phyloP scores from a whole-genome alignment of 2,888 invertebrate species.

The Drosophila paranaensis region DNA sequence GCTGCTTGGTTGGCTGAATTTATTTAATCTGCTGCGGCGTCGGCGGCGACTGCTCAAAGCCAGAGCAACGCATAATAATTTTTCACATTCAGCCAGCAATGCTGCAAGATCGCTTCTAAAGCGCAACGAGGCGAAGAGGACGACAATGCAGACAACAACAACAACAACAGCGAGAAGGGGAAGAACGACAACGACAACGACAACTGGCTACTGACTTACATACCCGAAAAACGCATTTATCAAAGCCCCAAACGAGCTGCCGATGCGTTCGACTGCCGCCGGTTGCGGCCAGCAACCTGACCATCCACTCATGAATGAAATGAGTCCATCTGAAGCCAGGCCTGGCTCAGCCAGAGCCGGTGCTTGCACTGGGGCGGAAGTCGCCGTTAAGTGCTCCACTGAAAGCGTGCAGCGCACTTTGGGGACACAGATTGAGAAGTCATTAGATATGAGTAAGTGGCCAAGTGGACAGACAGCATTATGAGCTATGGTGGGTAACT shows the following conservation, averaged over 20 bases:
- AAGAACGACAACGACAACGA: constrained; percentile 39
- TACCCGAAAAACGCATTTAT: constrained; percentile 81
- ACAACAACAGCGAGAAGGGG: constrained; percentile 10
- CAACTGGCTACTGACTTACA: constrained; percentile 79
- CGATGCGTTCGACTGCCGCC: constrained; percentile 18
- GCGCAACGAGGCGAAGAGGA: constrained; percentile 13
- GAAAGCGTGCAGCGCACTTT: constrained; percentile 54
- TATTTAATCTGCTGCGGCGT: constrained; percentile 79
- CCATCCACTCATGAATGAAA: constrained; percentile 66
- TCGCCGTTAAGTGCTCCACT: constrained; percentile 49
- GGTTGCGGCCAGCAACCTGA: constrained; percentile 19
- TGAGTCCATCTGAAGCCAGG: constrained; percentile 21
- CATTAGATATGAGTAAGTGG: constrained; percentile 71
- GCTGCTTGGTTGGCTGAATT: constrained; percentile 60
- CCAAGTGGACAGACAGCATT: constrained; percentile 54
- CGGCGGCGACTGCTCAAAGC: constrained; percentile 79
- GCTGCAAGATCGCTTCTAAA: constrained; percentile 41
- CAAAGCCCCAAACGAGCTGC: constrained; percentile 66
- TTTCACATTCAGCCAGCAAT: constrained; percentile 69
- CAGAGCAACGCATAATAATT: constrained; percentile 80
- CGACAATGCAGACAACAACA: constrained; percentile 21
- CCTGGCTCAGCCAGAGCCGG: constrained; percentile 9
- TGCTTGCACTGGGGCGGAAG: constrained; percentile 47
- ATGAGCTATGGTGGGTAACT: constrained; percentile 61
- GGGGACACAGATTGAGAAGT: constrained; percentile 81